phyloP scores from a whole-genome alignment of 2,888 invertebrate species.

The Parnassius glacialis region DNA sequence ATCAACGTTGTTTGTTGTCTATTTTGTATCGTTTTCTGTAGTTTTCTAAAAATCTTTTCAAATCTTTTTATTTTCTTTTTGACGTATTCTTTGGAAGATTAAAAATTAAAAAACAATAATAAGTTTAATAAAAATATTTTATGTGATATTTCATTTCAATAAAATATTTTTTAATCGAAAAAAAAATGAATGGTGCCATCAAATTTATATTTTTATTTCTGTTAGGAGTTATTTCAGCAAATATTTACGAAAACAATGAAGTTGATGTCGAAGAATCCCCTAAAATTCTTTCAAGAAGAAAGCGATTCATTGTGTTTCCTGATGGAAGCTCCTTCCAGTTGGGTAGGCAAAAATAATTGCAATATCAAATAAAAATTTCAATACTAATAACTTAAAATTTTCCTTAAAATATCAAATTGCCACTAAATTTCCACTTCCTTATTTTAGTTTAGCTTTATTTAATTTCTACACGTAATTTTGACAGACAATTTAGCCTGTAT shows the following conservation, averaged over 20 bases:
- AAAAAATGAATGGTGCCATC: constrained; percentile 13
- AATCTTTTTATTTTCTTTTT: too few species aligned
- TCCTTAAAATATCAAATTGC: background rate
- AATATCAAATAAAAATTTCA: background rate
- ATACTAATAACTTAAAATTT: background rate
- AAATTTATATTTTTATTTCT: constrained; percentile 12
- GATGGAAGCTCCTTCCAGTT: constrained; percentile 83
- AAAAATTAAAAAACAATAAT: too few species aligned
- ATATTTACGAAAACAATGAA: constrained; percentile 11
- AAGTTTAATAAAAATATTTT: too few species aligned
- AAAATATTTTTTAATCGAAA: too few species aligned
- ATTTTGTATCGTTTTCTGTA: background rate
- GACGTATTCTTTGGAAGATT: too few species aligned
- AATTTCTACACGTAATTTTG: background rate
- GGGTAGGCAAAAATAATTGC: constrained; percentile 52
- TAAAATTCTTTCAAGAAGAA: constrained; percentile 66
- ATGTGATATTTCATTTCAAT: too few species aligned
- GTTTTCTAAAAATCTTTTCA: too few species aligned
- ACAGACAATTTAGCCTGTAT: too few species aligned
- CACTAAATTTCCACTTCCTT: background rate
- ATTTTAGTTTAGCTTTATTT: background rate
- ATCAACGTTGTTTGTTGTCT: constrained; percentile 15
- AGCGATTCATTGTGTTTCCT: constrained; percentile 80
- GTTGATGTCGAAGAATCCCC: constrained; percentile 13
- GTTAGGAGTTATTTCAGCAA: constrained; percentile 18